Evolutionary conservation across 2,888 invertebrate species (phyloP).

Genomic region (Pycnomerus fuliginosus): DNA sequence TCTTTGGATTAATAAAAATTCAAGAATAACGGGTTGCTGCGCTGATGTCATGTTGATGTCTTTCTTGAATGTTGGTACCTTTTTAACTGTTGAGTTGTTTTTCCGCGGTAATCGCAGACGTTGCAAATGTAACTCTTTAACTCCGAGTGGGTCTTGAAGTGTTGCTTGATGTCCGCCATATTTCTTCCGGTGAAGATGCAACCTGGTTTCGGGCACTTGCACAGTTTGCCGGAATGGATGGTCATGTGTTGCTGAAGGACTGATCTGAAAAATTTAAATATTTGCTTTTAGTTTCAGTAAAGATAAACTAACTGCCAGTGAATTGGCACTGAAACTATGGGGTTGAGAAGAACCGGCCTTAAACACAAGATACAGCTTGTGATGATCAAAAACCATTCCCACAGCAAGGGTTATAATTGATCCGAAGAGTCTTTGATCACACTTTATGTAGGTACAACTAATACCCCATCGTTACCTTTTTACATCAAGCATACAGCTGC

Average conservation of each 20-base stretch:
- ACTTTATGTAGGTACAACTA: too few relatives aligned
- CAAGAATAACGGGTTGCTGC: slow-evolving; percentile 5
- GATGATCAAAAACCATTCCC: too few relatives aligned
- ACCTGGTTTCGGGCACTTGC: slow-evolving; percentile 57
- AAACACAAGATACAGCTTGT: too few relatives aligned
- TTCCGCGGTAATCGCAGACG: slow-evolving; percentile 57
- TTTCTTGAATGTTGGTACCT: slow-evolving; percentile 1
- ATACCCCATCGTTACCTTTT: too few relatives aligned
- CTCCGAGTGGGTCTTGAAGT: slow-evolving; percentile 59
- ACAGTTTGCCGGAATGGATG: slow-evolving; percentile 58
- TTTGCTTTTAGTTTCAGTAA: background rate
- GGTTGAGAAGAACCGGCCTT: too few relatives aligned
- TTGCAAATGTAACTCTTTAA: slow-evolving; percentile 54
- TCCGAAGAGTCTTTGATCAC: too few relatives aligned
- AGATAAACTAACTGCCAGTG: too few relatives aligned
- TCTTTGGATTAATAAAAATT: background rate
- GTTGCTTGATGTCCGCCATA: slow-evolving; percentile 57
- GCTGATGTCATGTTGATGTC: slow-evolving; percentile 13
- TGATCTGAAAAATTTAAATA: slow-evolving; percentile 51
- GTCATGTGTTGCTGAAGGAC: slow-evolving; percentile 62
- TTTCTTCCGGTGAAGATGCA: slow-evolving; percentile 62
- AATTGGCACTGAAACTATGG: too few relatives aligned
- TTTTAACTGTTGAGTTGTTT: slow-evolving; percentile 50
- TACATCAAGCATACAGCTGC: too few relatives aligned
- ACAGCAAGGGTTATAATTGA: too few relatives aligned